Conservation (phyloP, 2,888 invertebrate species). For the Lydus trimaculatus region DNA sequence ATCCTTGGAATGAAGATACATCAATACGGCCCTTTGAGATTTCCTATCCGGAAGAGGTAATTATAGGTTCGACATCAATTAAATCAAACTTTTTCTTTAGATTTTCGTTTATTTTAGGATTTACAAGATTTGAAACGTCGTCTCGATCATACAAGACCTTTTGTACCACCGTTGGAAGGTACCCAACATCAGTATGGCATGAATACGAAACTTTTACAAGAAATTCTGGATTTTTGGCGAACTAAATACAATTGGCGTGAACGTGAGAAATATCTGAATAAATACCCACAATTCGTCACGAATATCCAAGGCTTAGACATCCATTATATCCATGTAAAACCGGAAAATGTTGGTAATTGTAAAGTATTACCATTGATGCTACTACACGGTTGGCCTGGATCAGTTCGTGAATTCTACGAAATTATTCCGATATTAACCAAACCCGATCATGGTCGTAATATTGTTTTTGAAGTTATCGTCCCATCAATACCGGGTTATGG, state of each 20-base stretch:
- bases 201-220: conserved; percentile 69
- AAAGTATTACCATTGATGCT: conserved; percentile 72
- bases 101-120: conserved; percentile 40
- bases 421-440: conserved; percentile 72
- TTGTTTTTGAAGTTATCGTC: conserved; percentile 72
- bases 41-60: conserved; percentile 22
- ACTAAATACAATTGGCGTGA: conserved; percentile 72
- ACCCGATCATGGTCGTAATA: conserved; percentile 62
- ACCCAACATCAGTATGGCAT: conserved; percentile 83
- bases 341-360: conserved; percentile 49
- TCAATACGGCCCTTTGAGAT: conserved; percentile 21
- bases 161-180: conserved; percentile 68
- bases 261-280: conserved; percentile 69
- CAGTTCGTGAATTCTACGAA: conserved; percentile 81
- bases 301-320: conserved; percentile 75
- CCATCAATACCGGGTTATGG: conserved; percentile 65
- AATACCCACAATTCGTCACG: conserved; percentile 73
- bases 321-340: conserved; percentile 66
- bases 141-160: conserved; percentile 60
- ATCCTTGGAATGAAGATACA: conserved; percentile 20
- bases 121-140: conserved; percentile 64
- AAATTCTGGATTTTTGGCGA: conserved; percentile 80
- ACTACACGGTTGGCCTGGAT: conserved; percentile 91
- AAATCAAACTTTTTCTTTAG: no score
- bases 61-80: no score